These are phyloP conservation scores for Hypsopygia costalis DNA, from an alignment of 2,888 invertebrate species.

Conservation along the genomic window DNA sequence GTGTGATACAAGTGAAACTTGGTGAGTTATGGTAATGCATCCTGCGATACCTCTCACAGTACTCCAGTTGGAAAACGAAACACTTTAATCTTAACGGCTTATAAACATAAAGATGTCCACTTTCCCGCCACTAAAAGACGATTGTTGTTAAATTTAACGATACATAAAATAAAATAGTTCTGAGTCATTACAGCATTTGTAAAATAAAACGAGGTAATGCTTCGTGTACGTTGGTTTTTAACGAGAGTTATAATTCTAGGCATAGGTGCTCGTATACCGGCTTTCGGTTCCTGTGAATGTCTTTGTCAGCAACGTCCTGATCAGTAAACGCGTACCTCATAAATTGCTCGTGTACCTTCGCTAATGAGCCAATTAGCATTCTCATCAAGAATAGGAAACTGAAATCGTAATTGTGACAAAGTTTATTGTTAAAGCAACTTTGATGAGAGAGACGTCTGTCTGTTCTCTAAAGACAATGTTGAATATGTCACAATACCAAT, in stretches of 20 bases:
- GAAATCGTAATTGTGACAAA: constrained; percentile 27
- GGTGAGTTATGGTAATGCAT: constrained; percentile 56
- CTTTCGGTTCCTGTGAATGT: background rate
- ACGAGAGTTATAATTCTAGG: background rate
- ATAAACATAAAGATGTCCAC: constrained; percentile 71
- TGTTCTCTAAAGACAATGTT: no score
- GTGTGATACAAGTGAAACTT: constrained; percentile 11
- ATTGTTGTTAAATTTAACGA: constrained; percentile 77
- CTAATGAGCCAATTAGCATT: constrained; percentile 36
- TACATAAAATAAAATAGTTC: constrained; percentile 64
- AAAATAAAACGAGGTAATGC: constrained; percentile 26
- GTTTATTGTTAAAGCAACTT: background rate
- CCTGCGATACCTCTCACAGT: constrained; percentile 23
- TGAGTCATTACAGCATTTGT: constrained; percentile 48
- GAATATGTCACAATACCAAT: no score
- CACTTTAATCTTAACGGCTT: constrained; percentile 63
- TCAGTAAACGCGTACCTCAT: constrained; percentile 19
- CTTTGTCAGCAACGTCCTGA: constrained; percentile 12
- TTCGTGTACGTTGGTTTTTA: constrained; percentile 11
- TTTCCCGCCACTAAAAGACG: constrained; percentile 65
- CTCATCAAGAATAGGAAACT: constrained; percentile 22
- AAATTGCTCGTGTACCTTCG: constrained; percentile 22
- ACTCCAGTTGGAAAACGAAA: constrained; percentile 20
- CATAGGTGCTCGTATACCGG: no score
- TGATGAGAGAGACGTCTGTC: no score